Conservation (phyloP, 2,888 invertebrate species). For the Patella caerulea region DNA sequence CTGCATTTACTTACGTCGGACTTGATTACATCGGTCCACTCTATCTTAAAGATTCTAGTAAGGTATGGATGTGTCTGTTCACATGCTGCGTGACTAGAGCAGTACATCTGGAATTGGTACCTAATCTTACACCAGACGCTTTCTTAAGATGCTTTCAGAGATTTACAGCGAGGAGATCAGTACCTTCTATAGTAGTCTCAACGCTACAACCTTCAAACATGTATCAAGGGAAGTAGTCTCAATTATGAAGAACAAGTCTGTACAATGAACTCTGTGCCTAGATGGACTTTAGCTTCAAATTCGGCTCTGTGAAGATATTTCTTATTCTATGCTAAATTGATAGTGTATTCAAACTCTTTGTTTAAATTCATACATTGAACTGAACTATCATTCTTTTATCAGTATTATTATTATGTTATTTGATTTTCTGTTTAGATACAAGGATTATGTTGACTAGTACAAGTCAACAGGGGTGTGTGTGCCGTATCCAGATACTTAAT, state of each 20-base stretch:
- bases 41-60: slow-evolving; percentile 7
- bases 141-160: slow-evolving; percentile 19
- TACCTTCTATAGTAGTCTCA: slow-evolving; percentile 14
- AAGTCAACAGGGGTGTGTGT: too few species aligned
- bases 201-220: slow-evolving; percentile 16
- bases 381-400: too few species aligned
- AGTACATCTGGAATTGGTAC: slow-evolving; percentile 19
- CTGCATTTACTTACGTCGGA: slow-evolving; percentile 4
- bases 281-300: too few species aligned
- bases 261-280: too few species aligned
- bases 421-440: too few species aligned
- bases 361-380: too few species aligned
- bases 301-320: too few species aligned
- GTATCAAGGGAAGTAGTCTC: neutral
- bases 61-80: slow-evolving; percentile 13
- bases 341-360: too few species aligned
- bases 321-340: too few species aligned
- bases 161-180: slow-evolving; percentile 6
- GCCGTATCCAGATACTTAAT: too few species aligned
- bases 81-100: slow-evolving; percentile 14
- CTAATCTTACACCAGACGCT: slow-evolving; percentile 8
- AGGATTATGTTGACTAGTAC: too few species aligned
- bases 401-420: too few species aligned
- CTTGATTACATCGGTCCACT: slow-evolving; percentile 21
- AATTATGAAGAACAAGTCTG: neutral